These are phyloP conservation scores for Bolborhynchus lineola DNA, from an alignment of 2,113 vertebrate genomes.

Conservation along the genomic window DNA sequence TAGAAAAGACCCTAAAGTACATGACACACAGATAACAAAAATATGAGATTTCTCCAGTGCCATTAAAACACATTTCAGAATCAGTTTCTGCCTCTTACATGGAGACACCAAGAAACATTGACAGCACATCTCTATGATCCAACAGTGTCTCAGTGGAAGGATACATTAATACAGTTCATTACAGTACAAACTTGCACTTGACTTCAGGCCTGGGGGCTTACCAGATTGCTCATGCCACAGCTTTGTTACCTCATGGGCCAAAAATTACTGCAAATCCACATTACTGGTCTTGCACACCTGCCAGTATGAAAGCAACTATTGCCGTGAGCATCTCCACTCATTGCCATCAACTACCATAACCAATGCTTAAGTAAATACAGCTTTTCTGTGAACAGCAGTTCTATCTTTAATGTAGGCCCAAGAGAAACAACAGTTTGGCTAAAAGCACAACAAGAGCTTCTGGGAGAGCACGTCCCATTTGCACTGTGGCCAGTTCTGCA, in stretches of 20 bases:
- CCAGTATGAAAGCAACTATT: rapidly evolving
- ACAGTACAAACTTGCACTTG: background rate
- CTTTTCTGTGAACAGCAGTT: rapidly evolving
- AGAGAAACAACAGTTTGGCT: background rate
- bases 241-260: background rate
- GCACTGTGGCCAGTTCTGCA: rapidly evolving
- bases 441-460: background rate
- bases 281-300: background rate
- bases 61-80: background rate
- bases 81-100: background rate
- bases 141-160: background rate
- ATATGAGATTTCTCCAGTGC: background rate
- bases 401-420: background rate
- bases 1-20: background rate
- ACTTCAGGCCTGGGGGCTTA: background rate
- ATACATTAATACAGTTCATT: background rate
- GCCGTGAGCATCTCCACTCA: rapidly evolving
- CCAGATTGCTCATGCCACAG: background rate
- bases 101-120: background rate
- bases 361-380: background rate
- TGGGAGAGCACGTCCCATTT: background rate
- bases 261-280: background rate
- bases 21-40: background rate
- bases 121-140: background rate
- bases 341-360: rapidly evolving